Conservation (phyloP, 2,797 vertebrate species). For the Clarias platycephalus region DNA sequence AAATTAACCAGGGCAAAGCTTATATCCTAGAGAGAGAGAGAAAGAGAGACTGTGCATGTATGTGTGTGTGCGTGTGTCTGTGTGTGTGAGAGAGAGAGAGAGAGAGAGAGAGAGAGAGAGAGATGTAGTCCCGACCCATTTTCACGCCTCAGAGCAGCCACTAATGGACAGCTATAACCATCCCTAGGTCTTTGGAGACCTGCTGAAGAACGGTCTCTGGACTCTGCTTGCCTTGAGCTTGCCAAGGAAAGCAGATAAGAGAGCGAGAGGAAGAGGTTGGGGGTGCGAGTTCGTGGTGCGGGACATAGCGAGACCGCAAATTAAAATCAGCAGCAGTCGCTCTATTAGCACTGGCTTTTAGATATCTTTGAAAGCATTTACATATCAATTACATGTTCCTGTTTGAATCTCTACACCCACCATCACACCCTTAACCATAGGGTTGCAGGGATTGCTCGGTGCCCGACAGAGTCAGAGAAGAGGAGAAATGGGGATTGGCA, state of each 20-base stretch:
- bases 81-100: background rate
- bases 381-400: constrained; percentile 21
- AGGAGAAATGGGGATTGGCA: constrained; percentile 10
- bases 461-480: background rate
- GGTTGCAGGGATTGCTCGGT: background rate
- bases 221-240: constrained; percentile 36
- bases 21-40: constrained; percentile 25
- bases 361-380: constrained; percentile 1
- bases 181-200: constrained; percentile 66
- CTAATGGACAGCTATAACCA: constrained; percentile 73
- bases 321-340: background rate
- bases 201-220: constrained; percentile 56
- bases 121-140: constrained; percentile 70
- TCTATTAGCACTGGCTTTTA: background rate
- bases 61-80: constrained; percentile 7
- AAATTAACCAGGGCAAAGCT: constrained; percentile 46
- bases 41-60: background rate
- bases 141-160: constrained; percentile 66
- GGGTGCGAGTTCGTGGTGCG: background rate
- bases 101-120: constrained; percentile 5
- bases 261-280: background rate
- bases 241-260: constrained; percentile 30
- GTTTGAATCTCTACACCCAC: constrained; percentile 4
- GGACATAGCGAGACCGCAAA: background rate
- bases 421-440: constrained; percentile 14